These are phyloP conservation scores for Prionace glauca DNA, from an alignment of 2,797 vertebrate species.

Conservation along the genomic window DNA sequence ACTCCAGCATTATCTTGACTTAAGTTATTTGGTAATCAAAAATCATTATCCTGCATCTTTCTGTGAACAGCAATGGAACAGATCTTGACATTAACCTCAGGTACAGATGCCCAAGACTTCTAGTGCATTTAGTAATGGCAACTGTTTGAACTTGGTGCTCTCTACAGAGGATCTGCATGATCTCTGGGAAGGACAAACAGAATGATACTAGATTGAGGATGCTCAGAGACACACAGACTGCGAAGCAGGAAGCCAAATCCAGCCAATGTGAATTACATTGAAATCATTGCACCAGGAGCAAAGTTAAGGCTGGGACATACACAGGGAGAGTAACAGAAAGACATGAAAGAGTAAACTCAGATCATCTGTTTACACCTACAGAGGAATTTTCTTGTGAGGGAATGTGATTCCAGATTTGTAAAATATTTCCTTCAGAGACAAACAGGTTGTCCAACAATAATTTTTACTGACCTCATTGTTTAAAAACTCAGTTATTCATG, in stretches of 20 bases:
- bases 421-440: not conserved
- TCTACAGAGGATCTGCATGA: not conserved
- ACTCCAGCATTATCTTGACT: too few relatives aligned
- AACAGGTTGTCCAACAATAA: not conserved
- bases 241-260: not conserved
- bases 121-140: too few relatives aligned
- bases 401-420: not conserved
- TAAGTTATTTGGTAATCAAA: not conserved
- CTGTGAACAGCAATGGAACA: too few relatives aligned
- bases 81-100: too few relatives aligned
- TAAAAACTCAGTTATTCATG: not conserved
- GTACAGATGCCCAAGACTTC: too few relatives aligned
- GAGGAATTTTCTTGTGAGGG: not conserved
- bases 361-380: not conserved
- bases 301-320: not conserved
- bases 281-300: not conserved
- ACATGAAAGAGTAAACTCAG: not conserved
- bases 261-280: not conserved
- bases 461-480: not conserved
- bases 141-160: not conserved
- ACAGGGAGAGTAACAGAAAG: not conserved
- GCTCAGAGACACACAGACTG: not conserved
- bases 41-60: not conserved
- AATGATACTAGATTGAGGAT: not conserved
- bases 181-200: not conserved